Evolutionary conservation across 2,888 invertebrate genomes (phyloP), one percentile per base, ranked within the genome.

Genomic region (Parnassius apollo): DNA sequence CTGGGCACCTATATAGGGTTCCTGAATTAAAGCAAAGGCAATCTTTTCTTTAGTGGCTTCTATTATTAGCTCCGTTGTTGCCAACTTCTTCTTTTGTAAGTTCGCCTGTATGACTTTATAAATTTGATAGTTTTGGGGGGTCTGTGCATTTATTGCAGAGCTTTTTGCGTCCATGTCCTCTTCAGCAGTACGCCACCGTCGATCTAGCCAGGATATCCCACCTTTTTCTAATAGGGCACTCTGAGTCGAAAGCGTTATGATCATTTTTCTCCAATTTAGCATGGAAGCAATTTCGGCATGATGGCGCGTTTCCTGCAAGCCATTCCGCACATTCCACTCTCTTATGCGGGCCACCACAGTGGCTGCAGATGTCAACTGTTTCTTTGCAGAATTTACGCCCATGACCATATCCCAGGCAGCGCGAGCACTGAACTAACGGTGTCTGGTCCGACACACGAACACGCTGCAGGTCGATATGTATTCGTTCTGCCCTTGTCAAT

Each of bases 191-290:
- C 10, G 48, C 48, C 12, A 49, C 49, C 3, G 45, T 46, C 2
- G 65, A 35, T 42, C 69, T 18, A 0, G 67, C 69, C 42, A 67
- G 2, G 0, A 4, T n/a, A n/a, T 65, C 67, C 67, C 69, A 61
- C n/a, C 53, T 57, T n/a, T n/a, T 50, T 8, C 54, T 45, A 22
- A 58, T 55, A 1, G 55, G 58, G 42, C 18, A 18, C 18, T 18
- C 18, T 18, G 18, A 18, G 18, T 18, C 18, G 18, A 18, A 18
- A 18, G 18, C 18, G 18, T 18, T 18, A 18, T 18, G 18, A 18
- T 18, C 18, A 18, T 18, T 18, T 18, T 18, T 18, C 0, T 18
- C 18, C 18, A 18, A 18, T 18, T 18, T 18, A 18, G 18, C 18
- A 18, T 18, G 18, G 18, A 18, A 18, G 18, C 18, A 18, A 18